Conservation (phyloP, 2,113 vertebrate genomes). For the Spea bombifrons region DNA sequence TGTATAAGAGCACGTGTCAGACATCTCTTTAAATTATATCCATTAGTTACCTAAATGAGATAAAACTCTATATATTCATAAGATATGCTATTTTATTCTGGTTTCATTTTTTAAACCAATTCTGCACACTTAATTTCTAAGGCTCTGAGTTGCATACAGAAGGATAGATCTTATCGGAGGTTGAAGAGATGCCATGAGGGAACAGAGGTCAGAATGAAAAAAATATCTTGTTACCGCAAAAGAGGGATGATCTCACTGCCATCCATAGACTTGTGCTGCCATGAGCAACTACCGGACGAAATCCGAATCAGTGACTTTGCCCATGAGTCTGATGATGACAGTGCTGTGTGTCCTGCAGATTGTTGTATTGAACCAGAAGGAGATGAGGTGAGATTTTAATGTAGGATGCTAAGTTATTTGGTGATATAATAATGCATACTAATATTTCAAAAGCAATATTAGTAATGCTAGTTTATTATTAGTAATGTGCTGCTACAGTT, state of each 20-base stretch:
- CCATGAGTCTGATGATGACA: constrained; percentile 86
- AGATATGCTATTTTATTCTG: too few species aligned
- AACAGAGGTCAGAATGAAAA: constrained; percentile 74
- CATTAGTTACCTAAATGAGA: too few species aligned
- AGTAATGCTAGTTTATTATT: too few species aligned
- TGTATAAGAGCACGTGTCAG: too few species aligned
- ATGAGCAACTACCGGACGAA: constrained; percentile 60
- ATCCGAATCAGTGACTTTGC: constrained; percentile 74
- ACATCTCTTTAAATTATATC: too few species aligned
- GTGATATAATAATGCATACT: too few species aligned
- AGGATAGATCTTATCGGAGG: constrained; percentile 67
- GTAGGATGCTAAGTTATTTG: too few species aligned
- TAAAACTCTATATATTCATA: too few species aligned
- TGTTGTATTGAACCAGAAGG: constrained; percentile 90
- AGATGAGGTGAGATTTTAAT: constrained; percentile 81
- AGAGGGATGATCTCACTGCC: constrained; percentile 77
- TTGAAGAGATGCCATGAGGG: constrained; percentile 80
- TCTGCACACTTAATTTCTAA: neutral
- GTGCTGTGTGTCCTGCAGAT: constrained; percentile 86
- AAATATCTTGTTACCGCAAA: constrained; percentile 73
- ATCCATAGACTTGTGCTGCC: constrained; percentile 62
- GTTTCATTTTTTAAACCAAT: too few species aligned
- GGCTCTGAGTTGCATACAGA: constrained; percentile 71
- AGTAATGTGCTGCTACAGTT: too few species aligned
- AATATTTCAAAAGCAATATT: too few species aligned